Percentiles rank a stretch among this genome's conserved stretches.
These are phyloP conservation scores for Tipula helvola DNA, from an alignment of 2,888 invertebrate genomes.

Conservation along the genomic window DNA sequence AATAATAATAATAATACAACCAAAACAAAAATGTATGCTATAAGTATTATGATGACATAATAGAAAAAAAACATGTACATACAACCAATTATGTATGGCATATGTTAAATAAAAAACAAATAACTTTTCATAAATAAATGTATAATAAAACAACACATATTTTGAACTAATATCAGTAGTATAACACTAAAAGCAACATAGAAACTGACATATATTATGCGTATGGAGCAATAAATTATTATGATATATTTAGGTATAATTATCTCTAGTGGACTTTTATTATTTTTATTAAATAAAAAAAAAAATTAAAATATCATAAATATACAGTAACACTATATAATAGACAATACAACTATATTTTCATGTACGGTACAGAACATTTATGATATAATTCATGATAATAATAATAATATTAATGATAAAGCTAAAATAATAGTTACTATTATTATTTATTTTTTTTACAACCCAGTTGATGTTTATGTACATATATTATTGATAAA, in stretches of 20 bases:
- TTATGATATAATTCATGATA: background rate
- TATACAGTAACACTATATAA: background rate
- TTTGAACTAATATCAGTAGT: background rate
- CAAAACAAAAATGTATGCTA: background rate
- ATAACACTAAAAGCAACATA: background rate
- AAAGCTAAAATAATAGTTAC: background rate
- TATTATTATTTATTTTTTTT: background rate
- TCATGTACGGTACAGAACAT: background rate
- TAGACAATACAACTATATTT: background rate
- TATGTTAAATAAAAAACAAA: background rate
- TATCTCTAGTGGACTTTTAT: slow-evolving; percentile 4
- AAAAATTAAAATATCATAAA: background rate
- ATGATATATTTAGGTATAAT: slow-evolving; percentile 9
- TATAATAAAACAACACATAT: background rate
- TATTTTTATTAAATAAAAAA: background rate
- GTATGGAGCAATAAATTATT: slow-evolving; percentile 8
- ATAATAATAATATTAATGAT: background rate
- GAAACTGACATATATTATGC: slow-evolving; percentile 9
- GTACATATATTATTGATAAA: background rate
- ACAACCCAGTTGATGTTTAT: background rate
- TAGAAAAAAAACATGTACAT: background rate
- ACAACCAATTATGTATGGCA: background rate
- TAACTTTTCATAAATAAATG: background rate
- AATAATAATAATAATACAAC: too few species aligned
- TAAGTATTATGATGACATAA: background rate